These are phyloP conservation scores for Spatulosminthurus flaviceps DNA, from an alignment of 2,888 invertebrate species.

Conservation along the genomic window DNA sequence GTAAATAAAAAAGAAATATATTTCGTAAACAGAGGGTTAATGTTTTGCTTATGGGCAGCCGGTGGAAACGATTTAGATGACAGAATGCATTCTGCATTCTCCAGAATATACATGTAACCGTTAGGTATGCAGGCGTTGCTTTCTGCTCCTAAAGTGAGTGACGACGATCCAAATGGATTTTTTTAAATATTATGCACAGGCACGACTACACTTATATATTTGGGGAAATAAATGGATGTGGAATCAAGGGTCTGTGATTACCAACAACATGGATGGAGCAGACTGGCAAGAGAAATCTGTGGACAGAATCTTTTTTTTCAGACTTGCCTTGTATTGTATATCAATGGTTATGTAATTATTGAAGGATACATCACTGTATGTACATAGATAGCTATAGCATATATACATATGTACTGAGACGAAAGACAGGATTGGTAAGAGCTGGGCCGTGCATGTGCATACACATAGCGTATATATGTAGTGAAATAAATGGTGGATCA, in stretches of 20 bases:
- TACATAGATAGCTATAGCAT: too few relatives aligned
- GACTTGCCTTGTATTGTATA: neutral
- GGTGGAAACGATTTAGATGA: slow-evolving; percentile 5
- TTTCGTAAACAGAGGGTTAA: neutral
- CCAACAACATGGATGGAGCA: neutral
- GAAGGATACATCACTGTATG: too few relatives aligned
- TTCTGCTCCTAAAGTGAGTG: too few relatives aligned
- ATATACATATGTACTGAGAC: neutral
- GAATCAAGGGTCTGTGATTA: neutral
- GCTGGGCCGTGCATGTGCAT: too few relatives aligned
- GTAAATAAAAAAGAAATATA: neutral
- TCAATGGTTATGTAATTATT: too few relatives aligned
- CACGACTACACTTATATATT: slow-evolving; percentile 14
- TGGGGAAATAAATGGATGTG: neutral
- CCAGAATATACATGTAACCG: too few relatives aligned
- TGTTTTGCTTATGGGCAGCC: neutral
- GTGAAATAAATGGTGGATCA: slow-evolving; percentile 1
- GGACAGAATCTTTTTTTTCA: too few relatives aligned
- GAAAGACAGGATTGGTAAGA: too few relatives aligned
- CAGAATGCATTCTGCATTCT: neutral
- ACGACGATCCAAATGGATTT: neutral
- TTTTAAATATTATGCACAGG: neutral
- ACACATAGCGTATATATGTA: too few relatives aligned
- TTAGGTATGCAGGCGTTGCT: too few relatives aligned
- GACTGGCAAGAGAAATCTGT: too few relatives aligned